These are phyloP conservation scores for Bilobella aurantiaca DNA, from an alignment of 1,140 invertebrate species.

Conservation along the genomic window DNA sequence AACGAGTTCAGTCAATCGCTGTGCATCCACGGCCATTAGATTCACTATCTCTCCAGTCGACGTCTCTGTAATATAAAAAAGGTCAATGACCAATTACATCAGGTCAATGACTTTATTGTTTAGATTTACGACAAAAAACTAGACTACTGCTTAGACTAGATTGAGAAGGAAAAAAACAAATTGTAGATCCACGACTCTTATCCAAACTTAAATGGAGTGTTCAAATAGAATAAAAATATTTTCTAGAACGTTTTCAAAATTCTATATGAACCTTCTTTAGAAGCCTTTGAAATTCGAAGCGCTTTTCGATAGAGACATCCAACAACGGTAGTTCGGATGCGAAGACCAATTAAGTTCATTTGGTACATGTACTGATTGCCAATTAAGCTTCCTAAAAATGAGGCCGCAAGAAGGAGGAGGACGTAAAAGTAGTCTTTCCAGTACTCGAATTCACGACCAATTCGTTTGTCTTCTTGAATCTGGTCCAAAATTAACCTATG, in stretches of 20 bases:
- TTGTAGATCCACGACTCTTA: too few species aligned
- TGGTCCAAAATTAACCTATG: constrained; percentile 52
- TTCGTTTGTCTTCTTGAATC: constrained; percentile 33
- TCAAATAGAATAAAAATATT: too few species aligned
- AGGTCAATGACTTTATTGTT: too few species aligned
- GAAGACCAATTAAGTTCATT: constrained; percentile 82
- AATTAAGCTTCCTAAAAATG: constrained; percentile 74
- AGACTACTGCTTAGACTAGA: too few species aligned
- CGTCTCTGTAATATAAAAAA: constrained; percentile 33
- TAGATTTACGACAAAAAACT: too few species aligned
- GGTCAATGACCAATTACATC: too few species aligned
- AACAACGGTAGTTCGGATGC: constrained; percentile 80
- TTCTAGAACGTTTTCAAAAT: too few species aligned
- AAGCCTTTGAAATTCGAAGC: constrained; percentile 61
- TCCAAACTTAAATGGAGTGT: too few species aligned
- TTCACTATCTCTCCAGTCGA: constrained; percentile 49
- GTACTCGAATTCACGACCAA: constrained; percentile 43
- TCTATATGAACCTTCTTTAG: constrained; percentile 61
- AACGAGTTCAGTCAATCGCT: neutral
- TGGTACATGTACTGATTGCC: constrained; percentile 80
- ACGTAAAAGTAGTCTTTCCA: constrained; percentile 84
- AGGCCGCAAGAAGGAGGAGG: constrained; percentile 61
- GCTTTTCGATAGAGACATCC: constrained; percentile 83
- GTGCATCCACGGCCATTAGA: constrained; percentile 48
- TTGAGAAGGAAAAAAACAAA: too few species aligned